phyloP scores from a whole-genome alignment of 1,140 invertebrate genomes.

The Hypsibius dujardini region DNA sequence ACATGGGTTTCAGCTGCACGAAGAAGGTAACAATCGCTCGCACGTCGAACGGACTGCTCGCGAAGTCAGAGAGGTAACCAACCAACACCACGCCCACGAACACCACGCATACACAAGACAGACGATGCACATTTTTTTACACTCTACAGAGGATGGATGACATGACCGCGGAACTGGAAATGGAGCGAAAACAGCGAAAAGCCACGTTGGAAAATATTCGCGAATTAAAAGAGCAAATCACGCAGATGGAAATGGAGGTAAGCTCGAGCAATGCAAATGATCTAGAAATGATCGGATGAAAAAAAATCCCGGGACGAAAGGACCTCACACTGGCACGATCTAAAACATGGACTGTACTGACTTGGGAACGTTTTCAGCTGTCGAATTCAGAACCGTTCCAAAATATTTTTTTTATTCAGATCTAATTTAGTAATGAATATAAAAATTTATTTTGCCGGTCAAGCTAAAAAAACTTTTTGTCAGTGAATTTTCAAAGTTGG shows the following conservation, averaged over 20 bases:
- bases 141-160: not conserved
- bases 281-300: not conserved
- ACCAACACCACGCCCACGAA: no score
- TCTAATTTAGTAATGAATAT: no score
- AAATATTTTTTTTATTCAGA: no score
- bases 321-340: no score
- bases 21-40: not conserved
- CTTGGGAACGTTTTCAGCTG: no score
- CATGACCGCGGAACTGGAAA: not conserved
- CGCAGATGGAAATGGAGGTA: not conserved
- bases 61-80: not conserved
- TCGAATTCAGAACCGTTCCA: no score
- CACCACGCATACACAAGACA: no score
- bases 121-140: not conserved
- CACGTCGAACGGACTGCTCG: constrained; percentile 6
- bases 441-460: no score
- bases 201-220: not conserved
- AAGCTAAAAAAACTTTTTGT: no score
- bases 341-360: no score
- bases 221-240: not conserved
- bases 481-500: no score
- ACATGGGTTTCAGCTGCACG: not conserved
- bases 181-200: not conserved
- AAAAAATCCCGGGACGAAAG: no score
- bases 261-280: not conserved